Conservation (phyloP, 2,888 invertebrate genomes). For the Diachrysia chrysitis region DNA sequence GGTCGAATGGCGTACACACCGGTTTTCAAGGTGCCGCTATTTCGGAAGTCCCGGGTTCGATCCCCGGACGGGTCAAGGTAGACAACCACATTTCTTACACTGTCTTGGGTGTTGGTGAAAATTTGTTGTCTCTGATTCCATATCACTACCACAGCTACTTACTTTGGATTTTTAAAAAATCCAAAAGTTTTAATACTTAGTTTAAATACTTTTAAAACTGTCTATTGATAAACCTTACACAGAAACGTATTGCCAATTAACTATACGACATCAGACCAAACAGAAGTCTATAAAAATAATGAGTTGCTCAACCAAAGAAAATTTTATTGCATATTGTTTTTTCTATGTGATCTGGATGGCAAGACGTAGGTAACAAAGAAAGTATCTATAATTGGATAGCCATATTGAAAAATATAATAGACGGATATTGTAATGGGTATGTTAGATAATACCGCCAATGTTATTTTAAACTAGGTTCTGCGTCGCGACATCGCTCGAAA, state of each 20-base stretch:
- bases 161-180: too few species aligned
- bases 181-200: too few species aligned
- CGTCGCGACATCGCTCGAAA: not conserved
- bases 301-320: slow-evolving; percentile 34
- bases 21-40: too few species aligned
- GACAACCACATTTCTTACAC: too few species aligned
- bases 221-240: slow-evolving; percentile 8
- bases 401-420: slow-evolving; percentile 13
- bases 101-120: too few species aligned
- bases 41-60: too few species aligned
- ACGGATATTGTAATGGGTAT: slow-evolving; percentile 16
- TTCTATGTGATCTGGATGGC: slow-evolving; percentile 8
- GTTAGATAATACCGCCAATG: slow-evolving; percentile 8
- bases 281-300: slow-evolving; percentile 43
- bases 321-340: slow-evolving; percentile 50
- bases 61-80: too few species aligned
- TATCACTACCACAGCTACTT: too few species aligned
- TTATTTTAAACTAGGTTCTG: not conserved
- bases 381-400: slow-evolving; percentile 24
- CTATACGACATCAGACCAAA: slow-evolving; percentile 29
- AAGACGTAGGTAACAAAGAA: slow-evolving; percentile 36
- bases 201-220: slow-evolving; percentile 2
- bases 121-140: too few species aligned
- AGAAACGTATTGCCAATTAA: slow-evolving; percentile 9
- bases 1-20: too few species aligned